Conservation (phyloP, 2,888 invertebrate species). For the Gortyna flavago region DNA sequence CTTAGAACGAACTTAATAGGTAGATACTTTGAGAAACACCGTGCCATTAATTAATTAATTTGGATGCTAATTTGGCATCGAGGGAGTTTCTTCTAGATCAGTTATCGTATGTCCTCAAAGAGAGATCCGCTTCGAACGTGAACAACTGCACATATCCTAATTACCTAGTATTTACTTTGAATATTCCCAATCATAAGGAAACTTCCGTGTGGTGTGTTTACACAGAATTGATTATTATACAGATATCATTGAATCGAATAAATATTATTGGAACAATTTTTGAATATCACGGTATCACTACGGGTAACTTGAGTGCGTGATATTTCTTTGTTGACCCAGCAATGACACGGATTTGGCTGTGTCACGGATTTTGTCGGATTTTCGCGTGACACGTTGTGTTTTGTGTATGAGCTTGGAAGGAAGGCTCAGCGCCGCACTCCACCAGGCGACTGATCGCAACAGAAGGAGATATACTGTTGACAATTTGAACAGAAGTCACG, state of each 20-base stretch:
- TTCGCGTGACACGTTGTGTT: neutral
- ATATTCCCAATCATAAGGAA: conserved; percentile 46
- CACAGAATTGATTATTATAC: conserved; percentile 38
- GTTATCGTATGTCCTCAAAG: conserved; percentile 46
- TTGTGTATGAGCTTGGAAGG: neutral
- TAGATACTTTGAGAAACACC: conserved; percentile 17
- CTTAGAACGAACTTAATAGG: neutral
- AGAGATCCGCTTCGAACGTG: conserved; percentile 33
- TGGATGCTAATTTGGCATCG: conserved; percentile 2
- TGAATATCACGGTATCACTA: conserved; percentile 31
- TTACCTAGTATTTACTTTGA: conserved; percentile 28
- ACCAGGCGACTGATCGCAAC: neutral
- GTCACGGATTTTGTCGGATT: conserved; percentile 17
- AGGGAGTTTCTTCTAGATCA: conserved; percentile 42
- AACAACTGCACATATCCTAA: conserved; percentile 10
- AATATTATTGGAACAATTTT: conserved; percentile 39
- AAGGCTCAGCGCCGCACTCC: too few relatives aligned
- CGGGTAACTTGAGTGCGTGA: conserved; percentile 42
- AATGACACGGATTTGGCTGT: conserved; percentile 35
- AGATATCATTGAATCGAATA: conserved; percentile 35
- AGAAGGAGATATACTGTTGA: neutral
- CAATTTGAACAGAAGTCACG: neutral
- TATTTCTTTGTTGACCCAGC: conserved; percentile 29
- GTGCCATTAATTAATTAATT: neutral
- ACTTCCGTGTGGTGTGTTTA: conserved; percentile 52